Percentiles rank a stretch among this genome's conserved stretches.
Conservation (phyloP, 2,888 invertebrate species). For the Nemapogon koenigi region DNA sequence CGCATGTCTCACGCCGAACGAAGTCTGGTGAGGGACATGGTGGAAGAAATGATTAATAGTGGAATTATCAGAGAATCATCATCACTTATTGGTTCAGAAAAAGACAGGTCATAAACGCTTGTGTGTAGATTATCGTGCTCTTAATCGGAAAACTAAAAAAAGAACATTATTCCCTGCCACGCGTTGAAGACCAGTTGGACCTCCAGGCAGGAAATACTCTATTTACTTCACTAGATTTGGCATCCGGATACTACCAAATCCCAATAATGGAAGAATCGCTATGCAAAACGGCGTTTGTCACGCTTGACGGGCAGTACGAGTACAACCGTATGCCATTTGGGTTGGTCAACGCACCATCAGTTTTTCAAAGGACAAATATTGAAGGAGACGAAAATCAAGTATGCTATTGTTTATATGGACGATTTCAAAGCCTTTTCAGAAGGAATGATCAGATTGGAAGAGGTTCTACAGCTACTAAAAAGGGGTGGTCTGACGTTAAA, state of each 20-base stretch:
- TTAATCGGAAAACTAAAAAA: constrained; percentile 2
- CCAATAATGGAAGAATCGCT: constrained; percentile 17
- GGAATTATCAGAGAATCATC: background rate
- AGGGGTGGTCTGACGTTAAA: background rate
- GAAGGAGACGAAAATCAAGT: constrained; percentile 1
- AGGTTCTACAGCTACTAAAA: background rate
- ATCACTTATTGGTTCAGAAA: constrained; percentile 6
- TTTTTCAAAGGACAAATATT: constrained; percentile 24
- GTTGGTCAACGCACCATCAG: constrained; percentile 21
- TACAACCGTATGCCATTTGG: constrained; percentile 20
- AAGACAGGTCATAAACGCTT: constrained; percentile 6
- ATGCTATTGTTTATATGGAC: constrained; percentile 1
- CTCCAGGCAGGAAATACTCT: constrained; percentile 17
- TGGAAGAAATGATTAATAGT: constrained; percentile 6
- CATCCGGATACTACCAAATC: constrained; percentile 25
- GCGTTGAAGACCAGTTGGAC: constrained; percentile 22
- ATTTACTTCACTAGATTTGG: constrained; percentile 21
- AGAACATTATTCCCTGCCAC: constrained; percentile 1
- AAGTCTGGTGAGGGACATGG: constrained; percentile 14
- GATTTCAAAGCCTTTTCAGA: background rate
- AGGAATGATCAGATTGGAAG: background rate
- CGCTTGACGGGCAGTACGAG: constrained; percentile 24
- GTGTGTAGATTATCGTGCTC: constrained; percentile 6
- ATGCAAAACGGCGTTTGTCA: constrained; percentile 26
- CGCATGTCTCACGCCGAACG: constrained; percentile 16